Base-by-base conservation (phyloP, 2,113 vertebrate species). In the Noturus placidus region DNA sequence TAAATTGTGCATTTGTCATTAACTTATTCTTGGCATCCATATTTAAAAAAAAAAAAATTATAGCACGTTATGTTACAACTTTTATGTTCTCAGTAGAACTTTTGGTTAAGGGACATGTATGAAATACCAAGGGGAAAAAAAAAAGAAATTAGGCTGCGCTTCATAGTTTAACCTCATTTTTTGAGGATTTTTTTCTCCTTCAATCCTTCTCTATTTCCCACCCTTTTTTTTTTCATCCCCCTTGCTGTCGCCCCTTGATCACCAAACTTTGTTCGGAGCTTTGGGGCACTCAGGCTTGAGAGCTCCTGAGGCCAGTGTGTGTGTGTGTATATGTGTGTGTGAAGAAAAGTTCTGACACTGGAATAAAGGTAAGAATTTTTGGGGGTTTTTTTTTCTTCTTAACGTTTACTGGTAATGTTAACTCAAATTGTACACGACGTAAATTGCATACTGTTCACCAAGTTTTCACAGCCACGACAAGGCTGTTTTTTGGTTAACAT, bases 231-330 rank as follows among this genome's bases (percentile, higher is more conserved):
- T 91, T 89, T 87, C 87, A 85, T 91, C 89, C 92, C 54, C 89
- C 88, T 89, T 33, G 33, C 91, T 92, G 91, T 91, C 92, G 92
- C 93, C 94, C 92, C 88, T 88, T 93, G 93, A 94, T 93, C 93
- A 93, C 89, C 90, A 92, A 94, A 95, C 94, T 95, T 96, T 94
- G 93, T 94, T 93, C 52, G 57, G 85, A 83, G 78, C 87, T 88
- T 57, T 77, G 46, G 52, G 67, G 87, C 76, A 65, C 19, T 93
- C 91, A 92, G 92, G 93, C 92, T 94, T 93, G 84, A 94, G 90
- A 90, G 91, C 91, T 87, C 82, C 88, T 77, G 87, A 89, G 42
- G 92, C 91, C 90, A 89, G 92, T 92, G 90, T 92, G 81, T 90
- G 88, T 92, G 84, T 81, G n/a, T 90, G 57, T 89, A 61, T 77